Evolutionary conservation across 2,113 vertebrate genomes (phyloP).

Genomic region (Silurus glanis): DNA sequence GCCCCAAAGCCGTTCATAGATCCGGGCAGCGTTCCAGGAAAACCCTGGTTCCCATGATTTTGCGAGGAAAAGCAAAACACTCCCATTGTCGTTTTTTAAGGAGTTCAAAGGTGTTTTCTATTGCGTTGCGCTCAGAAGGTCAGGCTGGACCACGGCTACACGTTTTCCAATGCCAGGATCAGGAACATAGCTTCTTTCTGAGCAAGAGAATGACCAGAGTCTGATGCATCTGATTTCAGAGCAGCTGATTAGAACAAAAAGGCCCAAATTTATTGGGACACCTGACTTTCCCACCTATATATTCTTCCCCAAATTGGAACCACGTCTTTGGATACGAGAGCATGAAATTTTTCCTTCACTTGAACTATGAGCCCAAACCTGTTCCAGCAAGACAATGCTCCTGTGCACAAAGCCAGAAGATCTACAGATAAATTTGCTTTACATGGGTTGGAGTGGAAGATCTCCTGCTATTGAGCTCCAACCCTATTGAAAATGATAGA

Average conservation of each 20-base stretch:
- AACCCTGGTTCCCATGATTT: slow-evolving; percentile 64
- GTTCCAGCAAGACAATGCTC: too few relatives aligned
- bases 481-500: too few relatives aligned
- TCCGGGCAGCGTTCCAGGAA: slow-evolving; percentile 66
- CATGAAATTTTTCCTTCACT: too few relatives aligned
- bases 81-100: slow-evolving; percentile 61
- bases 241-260: background rate
- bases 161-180: slow-evolving; percentile 58
- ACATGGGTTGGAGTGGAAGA: too few relatives aligned
- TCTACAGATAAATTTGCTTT: too few relatives aligned
- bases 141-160: slow-evolving; percentile 49
- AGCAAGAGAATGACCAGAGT: slow-evolving; percentile 38
- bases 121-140: slow-evolving; percentile 56
- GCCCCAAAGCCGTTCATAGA: slow-evolving; percentile 60
- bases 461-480: too few relatives aligned
- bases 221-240: slow-evolving; percentile 3
- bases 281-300: too few relatives aligned
- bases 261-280: too few relatives aligned
- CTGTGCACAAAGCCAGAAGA: too few relatives aligned
- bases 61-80: slow-evolving; percentile 60
- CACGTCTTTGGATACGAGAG: too few relatives aligned
- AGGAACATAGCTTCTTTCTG: slow-evolving; percentile 45
- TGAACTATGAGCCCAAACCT: too few relatives aligned
- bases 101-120: slow-evolving; percentile 63
- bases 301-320: too few relatives aligned